phyloP scores from a whole-genome alignment of 2,113 vertebrate genomes.

The Lanius ludovicianus region DNA sequence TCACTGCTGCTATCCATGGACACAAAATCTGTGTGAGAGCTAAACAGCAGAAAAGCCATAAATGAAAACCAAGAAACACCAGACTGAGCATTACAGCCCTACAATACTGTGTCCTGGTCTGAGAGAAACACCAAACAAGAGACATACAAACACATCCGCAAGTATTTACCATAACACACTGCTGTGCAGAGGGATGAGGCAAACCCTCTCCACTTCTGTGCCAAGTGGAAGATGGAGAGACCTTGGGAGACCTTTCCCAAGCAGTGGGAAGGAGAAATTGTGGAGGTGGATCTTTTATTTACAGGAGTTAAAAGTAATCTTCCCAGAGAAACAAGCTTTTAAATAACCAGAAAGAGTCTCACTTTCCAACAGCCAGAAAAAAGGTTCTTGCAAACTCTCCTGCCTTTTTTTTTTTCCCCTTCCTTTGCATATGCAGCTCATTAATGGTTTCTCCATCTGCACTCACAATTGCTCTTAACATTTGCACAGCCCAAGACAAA shows the following conservation, averaged over 20 bases:
- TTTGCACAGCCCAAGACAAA: background rate
- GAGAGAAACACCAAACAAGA: background rate
- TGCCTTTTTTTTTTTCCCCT: background rate
- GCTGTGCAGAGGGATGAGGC: background rate
- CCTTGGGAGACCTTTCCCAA: background rate
- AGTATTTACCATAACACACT: accelerated
- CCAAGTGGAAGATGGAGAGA: background rate
- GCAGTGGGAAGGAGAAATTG: background rate
- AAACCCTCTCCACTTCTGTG: background rate
- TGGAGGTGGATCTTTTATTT: background rate
- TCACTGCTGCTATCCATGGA: background rate
- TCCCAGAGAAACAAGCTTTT: background rate
- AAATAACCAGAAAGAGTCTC: background rate
- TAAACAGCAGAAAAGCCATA: background rate
- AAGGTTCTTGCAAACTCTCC: background rate
- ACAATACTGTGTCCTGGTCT: background rate
- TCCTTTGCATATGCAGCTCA: background rate
- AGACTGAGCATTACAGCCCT: background rate
- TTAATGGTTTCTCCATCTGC: conserved; percentile 20
- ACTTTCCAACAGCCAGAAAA: background rate
- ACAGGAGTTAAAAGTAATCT: background rate
- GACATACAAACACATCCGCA: background rate
- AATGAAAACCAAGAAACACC: background rate
- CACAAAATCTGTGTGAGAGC: background rate
- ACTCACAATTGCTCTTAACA: conserved; percentile 28